Evolutionary conservation across 2,113 vertebrate species (phyloP).

Genomic region (Ellobius talpinus): DNA sequence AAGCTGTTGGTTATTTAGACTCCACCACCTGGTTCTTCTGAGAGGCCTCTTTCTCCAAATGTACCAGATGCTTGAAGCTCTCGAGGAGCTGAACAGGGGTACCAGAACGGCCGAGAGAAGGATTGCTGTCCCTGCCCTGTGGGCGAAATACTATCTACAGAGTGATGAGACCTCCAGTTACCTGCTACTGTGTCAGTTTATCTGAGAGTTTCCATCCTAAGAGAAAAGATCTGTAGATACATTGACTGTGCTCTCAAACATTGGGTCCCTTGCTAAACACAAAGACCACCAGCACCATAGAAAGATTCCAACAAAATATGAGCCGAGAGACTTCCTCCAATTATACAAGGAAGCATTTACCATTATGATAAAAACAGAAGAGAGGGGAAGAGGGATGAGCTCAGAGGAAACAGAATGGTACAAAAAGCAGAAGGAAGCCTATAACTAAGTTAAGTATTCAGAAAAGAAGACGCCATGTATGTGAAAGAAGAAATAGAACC

Average conservation of each 20-base stretch:
- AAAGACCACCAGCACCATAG: not conserved
- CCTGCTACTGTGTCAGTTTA: not conserved
- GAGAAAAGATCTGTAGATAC: not conserved
- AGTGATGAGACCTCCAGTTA: not conserved
- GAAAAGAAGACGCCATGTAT: not conserved
- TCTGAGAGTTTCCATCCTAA: not conserved
- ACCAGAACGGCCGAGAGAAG: not conserved
- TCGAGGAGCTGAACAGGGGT: not conserved
- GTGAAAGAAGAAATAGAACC: not conserved
- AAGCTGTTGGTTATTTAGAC: not conserved
- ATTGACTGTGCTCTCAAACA: not conserved
- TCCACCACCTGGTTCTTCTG: not conserved
- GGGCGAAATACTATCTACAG: not conserved
- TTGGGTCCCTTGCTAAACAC: not conserved
- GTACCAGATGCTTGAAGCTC: not conserved
- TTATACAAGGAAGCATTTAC: not conserved
- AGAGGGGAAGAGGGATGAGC: not conserved
- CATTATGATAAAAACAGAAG: not conserved
- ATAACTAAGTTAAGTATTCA: slow-evolving; percentile 24
- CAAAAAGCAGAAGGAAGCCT: not conserved
- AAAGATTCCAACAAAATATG: not conserved
- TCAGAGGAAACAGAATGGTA: not conserved
- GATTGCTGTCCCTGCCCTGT: not conserved
- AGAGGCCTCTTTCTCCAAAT: not conserved
- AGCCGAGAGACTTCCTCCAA: not conserved